A percentile compares a stretch with the other conserved stretches of the same genome.
These are phyloP conservation scores for Acipenser transmontanus DNA, from an alignment of 2,797 vertebrate genomes.

Conservation along the genomic window DNA sequence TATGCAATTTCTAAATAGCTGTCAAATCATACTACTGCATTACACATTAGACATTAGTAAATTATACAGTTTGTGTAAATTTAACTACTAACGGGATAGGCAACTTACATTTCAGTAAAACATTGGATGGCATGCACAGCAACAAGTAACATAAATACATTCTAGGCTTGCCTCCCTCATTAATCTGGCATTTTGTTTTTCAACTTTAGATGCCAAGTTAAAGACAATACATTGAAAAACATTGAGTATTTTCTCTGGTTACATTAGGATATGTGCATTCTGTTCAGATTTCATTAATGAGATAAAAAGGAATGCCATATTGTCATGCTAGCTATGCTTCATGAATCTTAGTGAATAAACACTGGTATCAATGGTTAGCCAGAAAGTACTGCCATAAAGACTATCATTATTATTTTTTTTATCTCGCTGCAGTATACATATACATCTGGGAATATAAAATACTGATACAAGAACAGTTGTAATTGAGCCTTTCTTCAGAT, in stretches of 20 bases:
- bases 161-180: slow-evolving; percentile 13
- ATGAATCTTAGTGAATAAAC: slow-evolving; percentile 68
- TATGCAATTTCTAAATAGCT: too few species aligned
- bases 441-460: slow-evolving; percentile 57
- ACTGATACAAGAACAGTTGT: slow-evolving; percentile 57
- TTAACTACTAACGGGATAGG: too few species aligned
- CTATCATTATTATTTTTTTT: slow-evolving; percentile 64
- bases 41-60: too few species aligned
- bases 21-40: too few species aligned
- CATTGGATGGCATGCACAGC: not conserved
- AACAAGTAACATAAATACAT: not conserved
- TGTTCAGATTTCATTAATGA: slow-evolving; percentile 58
- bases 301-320: slow-evolving; percentile 73
- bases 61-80: too few species aligned
- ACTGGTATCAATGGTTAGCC: slow-evolving; percentile 62
- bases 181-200: not conserved
- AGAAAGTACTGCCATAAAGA: slow-evolving; percentile 63
- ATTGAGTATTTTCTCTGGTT: slow-evolving; percentile 18
- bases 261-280: slow-evolving; percentile 60
- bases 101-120: not conserved
- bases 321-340: slow-evolving; percentile 65
- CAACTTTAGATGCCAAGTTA: not conserved
- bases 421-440: slow-evolving; percentile 53
- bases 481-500: slow-evolving; percentile 71
- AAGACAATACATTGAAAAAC: slow-evolving; percentile 1